phyloP scores from a whole-genome alignment of 53 echinoderm and acorn worm genomes.

The Temnopleurus reevesii region DNA sequence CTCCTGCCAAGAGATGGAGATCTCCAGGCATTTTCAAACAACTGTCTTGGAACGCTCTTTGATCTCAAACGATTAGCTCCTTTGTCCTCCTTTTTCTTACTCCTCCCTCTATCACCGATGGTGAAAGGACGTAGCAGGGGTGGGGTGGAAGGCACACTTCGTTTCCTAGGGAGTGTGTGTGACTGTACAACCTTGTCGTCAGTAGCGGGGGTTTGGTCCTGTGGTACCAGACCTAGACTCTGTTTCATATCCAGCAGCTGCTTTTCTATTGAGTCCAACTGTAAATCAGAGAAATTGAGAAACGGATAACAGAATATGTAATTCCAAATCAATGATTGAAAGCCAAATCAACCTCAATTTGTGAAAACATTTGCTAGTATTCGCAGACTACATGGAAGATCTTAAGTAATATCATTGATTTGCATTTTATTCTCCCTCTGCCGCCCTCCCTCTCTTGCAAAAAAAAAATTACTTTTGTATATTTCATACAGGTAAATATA shows the following conservation, averaged over 20 bases:
- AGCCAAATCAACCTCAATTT: no score
- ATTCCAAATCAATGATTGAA: no score
- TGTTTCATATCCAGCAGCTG: constrained; percentile 59
- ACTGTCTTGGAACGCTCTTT: constrained; percentile 88
- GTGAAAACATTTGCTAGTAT: no score
- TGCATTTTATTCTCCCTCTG: no score
- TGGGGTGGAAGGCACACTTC: constrained; percentile 64
- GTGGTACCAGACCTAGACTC: not conserved
- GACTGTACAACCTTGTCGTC: not conserved
- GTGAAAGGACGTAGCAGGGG: constrained; percentile 58
- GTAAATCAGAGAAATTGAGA: constrained; percentile 14
- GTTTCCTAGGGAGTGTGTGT: constrained; percentile 60
- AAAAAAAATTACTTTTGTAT: not conserved
- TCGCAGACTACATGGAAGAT: no score
- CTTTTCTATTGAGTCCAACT: constrained; percentile 85
- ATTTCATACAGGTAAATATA: not conserved
- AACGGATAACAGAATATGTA: not conserved
- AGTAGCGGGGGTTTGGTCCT: not conserved
- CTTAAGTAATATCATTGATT: no score
- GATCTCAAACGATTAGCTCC: constrained; percentile 65
- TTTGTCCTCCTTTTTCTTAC: constrained; percentile 73
- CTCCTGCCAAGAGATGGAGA: constrained; percentile 78
- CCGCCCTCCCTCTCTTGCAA: no score
- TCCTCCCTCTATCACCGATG: constrained; percentile 70
- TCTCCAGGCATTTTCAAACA: constrained; percentile 78